phyloP scores from a whole-genome alignment of 2,888 invertebrate species.

The Drosophila tanythrix region DNA sequence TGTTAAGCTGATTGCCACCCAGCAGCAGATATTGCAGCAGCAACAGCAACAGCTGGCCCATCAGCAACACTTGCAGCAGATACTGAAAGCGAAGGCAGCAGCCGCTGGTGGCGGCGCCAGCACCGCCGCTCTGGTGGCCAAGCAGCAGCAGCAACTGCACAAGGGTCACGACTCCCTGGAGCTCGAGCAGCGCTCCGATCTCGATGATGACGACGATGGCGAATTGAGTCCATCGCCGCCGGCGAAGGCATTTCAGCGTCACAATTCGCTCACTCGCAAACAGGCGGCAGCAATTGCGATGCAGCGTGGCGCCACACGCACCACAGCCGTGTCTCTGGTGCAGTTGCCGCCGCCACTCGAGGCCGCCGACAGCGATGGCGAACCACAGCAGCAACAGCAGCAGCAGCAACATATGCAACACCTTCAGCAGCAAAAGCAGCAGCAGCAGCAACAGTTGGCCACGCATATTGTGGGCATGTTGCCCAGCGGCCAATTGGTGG shows the following conservation, averaged over 20 bases:
- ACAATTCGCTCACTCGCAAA: conserved; percentile 88
- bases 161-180: conserved; percentile 78
- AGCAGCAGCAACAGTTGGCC: conserved; percentile 69
- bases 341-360: conserved; percentile 93
- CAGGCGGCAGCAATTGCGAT: conserved; percentile 87
- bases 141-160: conserved; percentile 80
- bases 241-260: conserved; percentile 86
- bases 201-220: conserved; percentile 82
- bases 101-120: conserved; percentile 79
- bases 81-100: conserved; percentile 81
- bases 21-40: conserved; percentile 79
- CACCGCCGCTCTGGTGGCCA: conserved; percentile 81
- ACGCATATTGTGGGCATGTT: conserved; percentile 77
- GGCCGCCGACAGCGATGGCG: conserved; percentile 89
- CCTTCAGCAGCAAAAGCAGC: conserved; percentile 42
- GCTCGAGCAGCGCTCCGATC: conserved; percentile 83
- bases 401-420: conserved; percentile 43
- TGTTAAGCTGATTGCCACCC: conserved; percentile 81
- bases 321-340: conserved; percentile 90
- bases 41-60: conserved; percentile 82
- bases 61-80: conserved; percentile 83
- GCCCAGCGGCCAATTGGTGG: conserved; percentile 76
- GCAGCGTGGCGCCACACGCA: conserved; percentile 86
- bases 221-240: conserved; percentile 85
- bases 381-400: conserved; percentile 80